Conservation (phyloP, 2,888 invertebrate species). For the Heliconius erato region DNA sequence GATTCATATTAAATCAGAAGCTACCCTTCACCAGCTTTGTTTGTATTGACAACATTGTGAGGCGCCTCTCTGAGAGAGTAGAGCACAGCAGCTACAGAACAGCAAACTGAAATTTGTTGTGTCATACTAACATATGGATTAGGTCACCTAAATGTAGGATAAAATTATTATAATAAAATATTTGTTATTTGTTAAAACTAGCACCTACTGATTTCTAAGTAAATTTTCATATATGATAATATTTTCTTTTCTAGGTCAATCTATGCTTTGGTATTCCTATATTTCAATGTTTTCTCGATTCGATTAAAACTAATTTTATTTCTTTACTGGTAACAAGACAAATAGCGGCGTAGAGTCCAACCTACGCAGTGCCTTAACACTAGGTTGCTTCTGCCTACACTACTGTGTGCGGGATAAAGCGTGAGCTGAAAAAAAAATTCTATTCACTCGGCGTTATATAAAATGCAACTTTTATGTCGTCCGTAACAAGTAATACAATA, state of each 20-base stretch:
- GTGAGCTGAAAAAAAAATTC: too few relatives aligned
- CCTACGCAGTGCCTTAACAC: too few relatives aligned
- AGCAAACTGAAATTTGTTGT: neutral
- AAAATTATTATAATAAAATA: neutral
- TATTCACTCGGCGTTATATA: neutral
- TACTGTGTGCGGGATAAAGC: too few relatives aligned
- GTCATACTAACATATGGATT: neutral
- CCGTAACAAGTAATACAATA: neutral
- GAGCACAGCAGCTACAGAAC: neutral
- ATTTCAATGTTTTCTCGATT: too few relatives aligned
- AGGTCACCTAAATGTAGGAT: neutral
- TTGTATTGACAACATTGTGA: slow-evolving; percentile 15
- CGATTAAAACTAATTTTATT: too few relatives aligned
- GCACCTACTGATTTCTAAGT: too few relatives aligned
- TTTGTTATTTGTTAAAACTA: too few relatives aligned
- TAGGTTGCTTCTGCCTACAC: too few relatives aligned
- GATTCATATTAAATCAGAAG: slow-evolving; percentile 7
- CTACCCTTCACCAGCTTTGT: neutral
- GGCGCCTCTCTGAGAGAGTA: neutral
- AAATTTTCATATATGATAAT: neutral
- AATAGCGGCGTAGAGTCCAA: too few relatives aligned
- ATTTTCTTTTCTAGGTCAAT: neutral
- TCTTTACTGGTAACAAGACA: too few relatives aligned
- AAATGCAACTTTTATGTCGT: neutral
- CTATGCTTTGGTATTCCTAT: too few relatives aligned